These are phyloP conservation scores for Microctonus hyperodae DNA, from an alignment of 2,888 invertebrate genomes.

Conservation along the genomic window DNA sequence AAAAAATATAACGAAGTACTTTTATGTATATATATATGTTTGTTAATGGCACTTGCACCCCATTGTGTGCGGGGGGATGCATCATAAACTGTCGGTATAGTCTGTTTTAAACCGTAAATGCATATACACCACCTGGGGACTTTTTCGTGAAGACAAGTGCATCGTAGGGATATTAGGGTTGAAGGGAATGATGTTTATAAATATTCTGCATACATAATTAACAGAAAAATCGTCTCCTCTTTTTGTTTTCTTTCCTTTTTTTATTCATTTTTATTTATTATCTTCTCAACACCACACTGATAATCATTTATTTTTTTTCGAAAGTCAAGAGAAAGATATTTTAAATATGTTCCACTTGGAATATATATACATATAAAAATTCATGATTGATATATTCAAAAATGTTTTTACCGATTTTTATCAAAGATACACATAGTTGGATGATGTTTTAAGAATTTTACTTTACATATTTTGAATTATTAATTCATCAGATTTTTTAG, in stretches of 20 bases:
- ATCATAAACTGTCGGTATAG: slow-evolving; percentile 34
- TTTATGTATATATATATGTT: slow-evolving; percentile 4
- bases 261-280: background rate
- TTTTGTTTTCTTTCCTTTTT: background rate
- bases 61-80: slow-evolving; percentile 21
- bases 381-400: too few relatives aligned
- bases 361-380: too few relatives aligned
- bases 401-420: too few relatives aligned
- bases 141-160: slow-evolving; percentile 39
- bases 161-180: slow-evolving; percentile 27
- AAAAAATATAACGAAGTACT: background rate
- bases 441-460: too few relatives aligned
- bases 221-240: background rate
- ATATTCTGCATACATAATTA: slow-evolving; percentile 34
- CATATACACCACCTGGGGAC: slow-evolving; percentile 32
- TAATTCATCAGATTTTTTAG: too few relatives aligned
- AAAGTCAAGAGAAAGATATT: background rate
- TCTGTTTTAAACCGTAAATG: slow-evolving; percentile 40
- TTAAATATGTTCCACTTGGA: too few relatives aligned
- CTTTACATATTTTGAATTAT: too few relatives aligned
- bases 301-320: too few relatives aligned
- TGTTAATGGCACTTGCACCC: slow-evolving; percentile 30
- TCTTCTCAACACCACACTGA: too few relatives aligned
- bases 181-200: slow-evolving; percentile 10
- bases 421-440: too few relatives aligned